Conservation (phyloP, 1,140 invertebrate genomes). For the Bradysia coprophila region DNA sequence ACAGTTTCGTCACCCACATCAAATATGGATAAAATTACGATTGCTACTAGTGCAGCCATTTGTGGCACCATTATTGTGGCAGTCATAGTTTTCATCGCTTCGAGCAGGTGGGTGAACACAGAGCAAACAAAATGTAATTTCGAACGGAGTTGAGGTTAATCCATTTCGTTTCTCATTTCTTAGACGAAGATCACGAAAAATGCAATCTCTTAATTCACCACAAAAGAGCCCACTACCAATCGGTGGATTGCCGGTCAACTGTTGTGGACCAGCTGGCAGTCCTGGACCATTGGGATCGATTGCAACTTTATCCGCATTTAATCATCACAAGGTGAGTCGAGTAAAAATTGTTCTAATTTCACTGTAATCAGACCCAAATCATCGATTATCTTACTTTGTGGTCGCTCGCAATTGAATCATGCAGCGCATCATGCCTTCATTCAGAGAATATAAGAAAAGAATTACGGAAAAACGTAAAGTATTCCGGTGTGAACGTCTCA, state of each 20-base stretch:
- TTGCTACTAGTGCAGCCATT: slow-evolving; percentile 81
- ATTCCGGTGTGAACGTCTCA: too few species aligned
- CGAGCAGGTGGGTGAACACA: slow-evolving; percentile 32
- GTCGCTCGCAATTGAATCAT: too few species aligned
- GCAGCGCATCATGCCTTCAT: too few species aligned
- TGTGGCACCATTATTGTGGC: slow-evolving; percentile 81
- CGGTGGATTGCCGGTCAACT: slow-evolving; percentile 47
- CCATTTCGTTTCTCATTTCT: not conserved
- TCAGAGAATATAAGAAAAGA: too few species aligned
- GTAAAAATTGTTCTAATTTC: not conserved
- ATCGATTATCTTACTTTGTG: too few species aligned
- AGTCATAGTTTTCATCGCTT: slow-evolving; percentile 70
- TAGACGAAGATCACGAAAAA: slow-evolving; percentile 43
- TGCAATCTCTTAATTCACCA: slow-evolving; percentile 49
- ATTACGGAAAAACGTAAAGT: too few species aligned
- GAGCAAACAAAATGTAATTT: not conserved
- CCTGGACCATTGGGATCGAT: slow-evolving; percentile 64
- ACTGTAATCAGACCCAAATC: too few species aligned
- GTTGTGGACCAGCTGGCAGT: slow-evolving; percentile 55
- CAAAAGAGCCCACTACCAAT: slow-evolving; percentile 47
- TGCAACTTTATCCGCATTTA: slow-evolving; percentile 59
- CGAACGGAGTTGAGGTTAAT: not conserved
- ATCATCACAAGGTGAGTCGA: slow-evolving; percentile 41
- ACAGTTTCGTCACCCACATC: slow-evolving; percentile 61
- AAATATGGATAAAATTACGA: slow-evolving; percentile 88